Evolutionary conservation across 64 coral and sea anemone species (phyloP), one percentile per base, ranked within the genome.

Genomic region (Astreopora myriophthalma): DNA sequence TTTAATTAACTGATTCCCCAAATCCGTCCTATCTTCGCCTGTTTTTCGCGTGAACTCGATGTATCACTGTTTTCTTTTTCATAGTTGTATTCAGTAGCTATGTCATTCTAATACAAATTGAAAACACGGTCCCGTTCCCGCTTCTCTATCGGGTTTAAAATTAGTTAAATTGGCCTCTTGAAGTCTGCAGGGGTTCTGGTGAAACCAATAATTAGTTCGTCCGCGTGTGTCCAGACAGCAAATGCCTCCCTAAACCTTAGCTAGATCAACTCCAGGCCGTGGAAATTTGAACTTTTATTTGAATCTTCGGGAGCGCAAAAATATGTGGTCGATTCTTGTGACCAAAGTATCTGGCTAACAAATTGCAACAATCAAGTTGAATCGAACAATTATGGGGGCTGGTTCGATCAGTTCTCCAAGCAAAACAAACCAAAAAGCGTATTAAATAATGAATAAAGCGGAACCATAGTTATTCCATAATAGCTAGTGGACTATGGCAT

Each of bases 381-480:
- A 83, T 8, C 23, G 40, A 78, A 30, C 22, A 83, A 64, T 24
- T n/a, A 35, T 38, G 48, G n/a, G 57, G 33, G n/a, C 20, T 64
- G 32, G 32, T 65, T 25, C n/a, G n/a, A n/a, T n/a, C n/a, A n/a
- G n/a, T n/a, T 44, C 34, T 17, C 48, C 23, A 30, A 31, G 46
- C 44, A 28, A 51, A 78, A 78, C 75, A 42, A 78, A 64, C 20
- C 9, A 36, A 23, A 20, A 29, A 25, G 20, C 33, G 4, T 63
- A 64, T 63, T 83, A 83, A 81, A 83, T 65, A 83, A 83, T 83
- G n/a, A 26, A 83, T 83, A 39, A 64, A 32, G 48, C 51, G 57
- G 24, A 28, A 24, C 39, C 4, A 29, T 17, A 30, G 44, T 52
- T 78, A 78, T 51, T 24, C 35, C 61, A 17, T 26, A 0, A n/a